Evolutionary conservation across 2,888 invertebrate genomes (phyloP).

Genomic region (Heliconius erato): DNA sequence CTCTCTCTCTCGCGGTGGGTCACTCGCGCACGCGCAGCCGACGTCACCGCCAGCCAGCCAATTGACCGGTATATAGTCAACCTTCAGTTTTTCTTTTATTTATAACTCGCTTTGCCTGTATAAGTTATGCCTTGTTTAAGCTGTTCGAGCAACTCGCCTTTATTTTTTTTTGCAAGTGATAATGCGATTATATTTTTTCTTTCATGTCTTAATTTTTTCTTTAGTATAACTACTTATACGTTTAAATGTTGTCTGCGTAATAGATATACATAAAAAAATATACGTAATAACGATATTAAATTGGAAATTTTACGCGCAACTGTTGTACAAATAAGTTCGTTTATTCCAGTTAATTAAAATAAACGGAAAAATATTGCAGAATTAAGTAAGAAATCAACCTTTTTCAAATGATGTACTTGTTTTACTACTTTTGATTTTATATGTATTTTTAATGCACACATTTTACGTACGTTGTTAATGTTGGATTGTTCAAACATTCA

Average conservation of each 20-base stretch:
- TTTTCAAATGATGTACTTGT: neutral
- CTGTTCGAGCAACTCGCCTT: slow-evolving; percentile 52
- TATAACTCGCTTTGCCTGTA: slow-evolving; percentile 83
- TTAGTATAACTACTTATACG: too few relatives aligned
- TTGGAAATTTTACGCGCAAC: too few relatives aligned
- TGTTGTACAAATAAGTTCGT: too few relatives aligned
- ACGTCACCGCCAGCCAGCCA: slow-evolving; percentile 85
- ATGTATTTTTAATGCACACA: neutral
- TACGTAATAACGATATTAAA: too few relatives aligned
- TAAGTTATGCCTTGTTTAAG: slow-evolving; percentile 79
- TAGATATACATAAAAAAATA: too few relatives aligned
- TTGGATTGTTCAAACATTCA: neutral
- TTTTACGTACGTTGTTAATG: neutral
- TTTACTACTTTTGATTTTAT: neutral
- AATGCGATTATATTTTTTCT: neutral
- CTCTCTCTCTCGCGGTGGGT: slow-evolving; percentile 57
- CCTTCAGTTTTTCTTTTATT: slow-evolving; percentile 86
- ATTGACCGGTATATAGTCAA: slow-evolving; percentile 85
- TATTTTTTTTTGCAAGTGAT: neutral
- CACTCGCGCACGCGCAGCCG: slow-evolving; percentile 67
- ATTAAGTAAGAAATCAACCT: too few relatives aligned
- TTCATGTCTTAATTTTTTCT: neutral
- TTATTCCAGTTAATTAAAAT: neutral
- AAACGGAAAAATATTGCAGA: neutral
- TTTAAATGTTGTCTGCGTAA: too few relatives aligned